phyloP scores from a whole-genome alignment of 2,888 invertebrate species.

The Phortica okadai region DNA sequence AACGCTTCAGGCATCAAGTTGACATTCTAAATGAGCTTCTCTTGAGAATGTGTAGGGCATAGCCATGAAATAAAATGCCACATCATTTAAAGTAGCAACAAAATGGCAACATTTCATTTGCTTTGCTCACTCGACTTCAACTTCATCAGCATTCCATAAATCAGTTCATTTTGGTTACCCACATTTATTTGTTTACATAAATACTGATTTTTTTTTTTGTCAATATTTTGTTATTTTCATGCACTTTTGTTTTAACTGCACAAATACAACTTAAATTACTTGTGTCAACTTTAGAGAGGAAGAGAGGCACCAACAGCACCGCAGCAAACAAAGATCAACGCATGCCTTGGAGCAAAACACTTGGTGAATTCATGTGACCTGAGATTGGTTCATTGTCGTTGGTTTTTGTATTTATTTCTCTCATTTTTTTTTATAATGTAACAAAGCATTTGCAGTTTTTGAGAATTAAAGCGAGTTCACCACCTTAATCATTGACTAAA shows the following conservation, averaged over 20 bases:
- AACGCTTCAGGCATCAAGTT: too few relatives aligned
- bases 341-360: too few relatives aligned
- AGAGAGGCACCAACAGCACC: neutral
- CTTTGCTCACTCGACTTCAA: neutral
- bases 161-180: neutral
- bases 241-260: constrained; percentile 1
- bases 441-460: too few relatives aligned
- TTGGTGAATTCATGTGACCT: too few relatives aligned
- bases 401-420: too few relatives aligned
- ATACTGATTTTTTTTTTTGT: neutral
- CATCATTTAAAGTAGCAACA: neutral
- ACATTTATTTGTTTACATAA: neutral
- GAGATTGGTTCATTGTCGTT: too few relatives aligned
- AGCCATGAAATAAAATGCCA: neutral
- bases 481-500: too few relatives aligned
- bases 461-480: too few relatives aligned
- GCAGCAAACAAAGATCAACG: neutral
- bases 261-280: constrained; percentile 16
- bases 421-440: too few relatives aligned
- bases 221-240: neutral
- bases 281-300: neutral
- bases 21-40: too few relatives aligned
- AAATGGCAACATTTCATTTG: neutral
- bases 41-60: too few relatives aligned
- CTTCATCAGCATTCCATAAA: neutral